Conservation (phyloP, 2,797 vertebrate species). For the Neosalanx taihuensis region DNA sequence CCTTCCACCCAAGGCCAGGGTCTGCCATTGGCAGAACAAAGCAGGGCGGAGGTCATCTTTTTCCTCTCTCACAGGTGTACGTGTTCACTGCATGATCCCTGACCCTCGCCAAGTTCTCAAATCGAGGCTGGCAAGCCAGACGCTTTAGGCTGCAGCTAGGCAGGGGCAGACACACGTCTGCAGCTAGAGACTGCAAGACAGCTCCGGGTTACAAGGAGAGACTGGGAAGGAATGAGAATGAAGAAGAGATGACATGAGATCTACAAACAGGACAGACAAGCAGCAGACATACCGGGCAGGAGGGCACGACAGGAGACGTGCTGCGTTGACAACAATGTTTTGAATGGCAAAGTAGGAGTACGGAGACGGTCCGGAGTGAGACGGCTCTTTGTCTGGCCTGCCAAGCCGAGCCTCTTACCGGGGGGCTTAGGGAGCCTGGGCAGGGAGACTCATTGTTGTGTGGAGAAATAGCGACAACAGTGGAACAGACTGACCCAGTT, state of each 20-base stretch:
- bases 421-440: conserved; percentile 50
- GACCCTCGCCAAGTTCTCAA: not conserved
- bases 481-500: conserved; percentile 56
- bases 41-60: not conserved
- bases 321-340: conserved; percentile 38
- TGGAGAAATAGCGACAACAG: conserved; percentile 51
- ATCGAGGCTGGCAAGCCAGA: no score
- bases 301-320: not conserved
- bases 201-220: conserved; percentile 3
- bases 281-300: not conserved
- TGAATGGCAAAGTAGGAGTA: conserved; percentile 40
- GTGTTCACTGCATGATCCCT: not conserved
- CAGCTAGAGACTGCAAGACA: not conserved
- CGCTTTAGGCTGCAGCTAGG: not conserved
- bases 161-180: not conserved
- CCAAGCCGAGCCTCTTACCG: conserved; percentile 63
- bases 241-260: not conserved
- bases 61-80: not conserved
- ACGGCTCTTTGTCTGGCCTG: conserved; percentile 52
- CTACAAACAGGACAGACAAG: not conserved
- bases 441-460: conserved; percentile 58
- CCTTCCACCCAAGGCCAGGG: not conserved
- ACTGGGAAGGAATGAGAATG: conserved; percentile 31
- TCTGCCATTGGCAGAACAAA: not conserved
- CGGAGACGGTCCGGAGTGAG: conserved; percentile 28